Conservation (phyloP, 2,797 vertebrate genomes). For the Carduelis carduelis region DNA sequence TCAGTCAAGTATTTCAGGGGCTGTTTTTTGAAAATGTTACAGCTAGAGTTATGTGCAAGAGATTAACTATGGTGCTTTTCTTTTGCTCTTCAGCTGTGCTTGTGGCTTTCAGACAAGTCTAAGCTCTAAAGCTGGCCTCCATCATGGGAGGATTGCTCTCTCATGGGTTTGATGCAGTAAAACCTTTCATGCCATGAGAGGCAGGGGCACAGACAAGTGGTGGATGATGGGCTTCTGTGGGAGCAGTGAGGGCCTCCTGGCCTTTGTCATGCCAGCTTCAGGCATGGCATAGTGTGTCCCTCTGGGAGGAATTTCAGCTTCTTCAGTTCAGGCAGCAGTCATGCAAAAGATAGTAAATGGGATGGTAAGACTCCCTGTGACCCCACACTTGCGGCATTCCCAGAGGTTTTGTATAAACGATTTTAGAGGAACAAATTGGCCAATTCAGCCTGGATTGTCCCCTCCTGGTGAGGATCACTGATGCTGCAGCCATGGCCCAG, state of each 20-base stretch:
- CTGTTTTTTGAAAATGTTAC: background rate
- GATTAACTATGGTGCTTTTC: background rate
- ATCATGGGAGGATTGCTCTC: rapidly evolving
- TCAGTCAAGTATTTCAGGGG: background rate
- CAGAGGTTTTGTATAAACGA: background rate
- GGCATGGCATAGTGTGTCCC: rapidly evolving
- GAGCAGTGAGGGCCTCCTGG: background rate
- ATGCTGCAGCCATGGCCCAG: background rate
- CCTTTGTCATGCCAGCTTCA: background rate
- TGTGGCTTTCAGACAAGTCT: background rate
- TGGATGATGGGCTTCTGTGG: background rate
- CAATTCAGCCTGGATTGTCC: rapidly evolving
- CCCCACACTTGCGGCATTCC: background rate
- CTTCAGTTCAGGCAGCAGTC: background rate
- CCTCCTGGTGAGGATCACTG: background rate
- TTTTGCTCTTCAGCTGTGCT: background rate
- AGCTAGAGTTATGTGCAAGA: background rate
- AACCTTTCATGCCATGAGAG: rapidly evolving
- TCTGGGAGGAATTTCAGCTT: background rate
- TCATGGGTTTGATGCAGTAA: background rate
- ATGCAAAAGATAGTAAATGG: background rate
- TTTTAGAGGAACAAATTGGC: background rate
- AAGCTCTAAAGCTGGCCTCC: background rate
- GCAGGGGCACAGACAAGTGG: background rate
- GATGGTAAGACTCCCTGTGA: background rate